Evolutionary conservation across 2,888 invertebrate genomes (phyloP).

Genomic region (Noctua comes): DNA sequence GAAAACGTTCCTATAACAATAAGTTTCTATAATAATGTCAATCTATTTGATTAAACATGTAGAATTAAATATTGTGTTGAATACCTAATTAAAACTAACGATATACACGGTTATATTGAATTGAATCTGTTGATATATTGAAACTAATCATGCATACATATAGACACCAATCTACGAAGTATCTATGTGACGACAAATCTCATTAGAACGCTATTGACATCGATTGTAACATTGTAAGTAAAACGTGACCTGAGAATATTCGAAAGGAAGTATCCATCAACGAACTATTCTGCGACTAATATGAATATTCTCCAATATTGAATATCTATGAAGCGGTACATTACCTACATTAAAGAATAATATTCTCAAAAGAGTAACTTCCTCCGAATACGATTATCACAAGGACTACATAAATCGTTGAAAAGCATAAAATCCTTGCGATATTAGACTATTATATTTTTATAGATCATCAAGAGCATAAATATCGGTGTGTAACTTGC

Average conservation of each 20-base stretch:
- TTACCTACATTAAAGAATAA: slow-evolving; percentile 32
- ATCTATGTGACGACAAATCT: slow-evolving; percentile 38
- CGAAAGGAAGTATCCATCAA: slow-evolving; percentile 4
- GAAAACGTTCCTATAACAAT: slow-evolving; percentile 38
- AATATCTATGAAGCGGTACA: slow-evolving; percentile 40
- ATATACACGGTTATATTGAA: slow-evolving; percentile 30
- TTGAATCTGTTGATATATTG: slow-evolving; percentile 42
- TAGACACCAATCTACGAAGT: slow-evolving; percentile 26
- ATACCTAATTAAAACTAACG: slow-evolving; percentile 36
- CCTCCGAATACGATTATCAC: slow-evolving; percentile 60
- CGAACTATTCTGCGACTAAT: slow-evolving; percentile 36
- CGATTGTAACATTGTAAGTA: slow-evolving; percentile 32
- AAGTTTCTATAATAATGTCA: slow-evolving; percentile 27
- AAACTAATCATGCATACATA: slow-evolving; percentile 38
- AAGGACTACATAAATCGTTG: slow-evolving; percentile 62
- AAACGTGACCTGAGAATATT: slow-evolving; percentile 23
- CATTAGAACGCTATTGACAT: slow-evolving; percentile 47
- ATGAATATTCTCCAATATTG: slow-evolving; percentile 12
- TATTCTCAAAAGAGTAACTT: slow-evolving; percentile 36
- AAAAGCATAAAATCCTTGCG: slow-evolving; percentile 59
- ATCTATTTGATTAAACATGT: slow-evolving; percentile 31
- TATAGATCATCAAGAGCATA: slow-evolving; percentile 72
- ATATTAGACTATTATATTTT: slow-evolving; percentile 70
- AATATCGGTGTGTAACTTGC: slow-evolving; percentile 68
- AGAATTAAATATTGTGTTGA: slow-evolving; percentile 29